phyloP scores from a whole-genome alignment of 1,140 invertebrate species.

The Trissolcus basalis region DNA sequence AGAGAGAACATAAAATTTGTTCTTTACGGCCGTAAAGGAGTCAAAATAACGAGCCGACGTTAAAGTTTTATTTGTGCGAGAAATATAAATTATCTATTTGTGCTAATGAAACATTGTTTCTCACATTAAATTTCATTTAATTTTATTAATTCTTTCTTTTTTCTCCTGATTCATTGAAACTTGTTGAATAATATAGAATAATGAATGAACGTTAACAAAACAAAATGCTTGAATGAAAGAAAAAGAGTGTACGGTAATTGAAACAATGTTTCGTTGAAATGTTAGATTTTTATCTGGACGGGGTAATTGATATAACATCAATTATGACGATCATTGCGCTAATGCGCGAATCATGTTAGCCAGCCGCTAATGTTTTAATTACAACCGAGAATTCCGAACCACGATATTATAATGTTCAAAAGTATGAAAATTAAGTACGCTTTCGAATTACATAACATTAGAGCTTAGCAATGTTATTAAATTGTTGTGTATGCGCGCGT shows the following conservation, averaged over 20 bases:
- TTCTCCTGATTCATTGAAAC: too few species aligned
- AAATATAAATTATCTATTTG: background rate
- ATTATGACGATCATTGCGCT: conserved; percentile 41
- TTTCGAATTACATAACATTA: conserved; percentile 54
- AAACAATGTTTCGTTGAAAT: too few species aligned
- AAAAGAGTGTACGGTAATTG: too few species aligned
- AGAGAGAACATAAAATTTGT: conserved; percentile 9
- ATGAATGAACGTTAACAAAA: conserved; percentile 3
- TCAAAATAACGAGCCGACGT: conserved; percentile 4
- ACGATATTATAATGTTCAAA: conserved; percentile 47
- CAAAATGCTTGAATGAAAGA: too few species aligned
- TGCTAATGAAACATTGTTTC: too few species aligned
- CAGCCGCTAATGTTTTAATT: conserved; percentile 59
- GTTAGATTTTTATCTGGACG: background rate
- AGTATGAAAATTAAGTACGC: conserved; percentile 47
- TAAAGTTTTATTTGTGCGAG: conserved; percentile 1
- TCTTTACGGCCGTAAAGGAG: conserved; percentile 8
- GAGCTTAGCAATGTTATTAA: conserved; percentile 46
- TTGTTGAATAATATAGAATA: too few species aligned
- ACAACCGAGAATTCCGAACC: conserved; percentile 28
- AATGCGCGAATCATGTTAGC: conserved; percentile 44
- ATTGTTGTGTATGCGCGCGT: conserved; percentile 5
- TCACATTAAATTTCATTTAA: too few species aligned
- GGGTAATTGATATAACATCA: conserved; percentile 35
- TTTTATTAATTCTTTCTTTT: too few species aligned